These are phyloP conservation scores for Pristis pectinata DNA, from an alignment of 2,797 vertebrate species.

Conservation along the genomic window DNA sequence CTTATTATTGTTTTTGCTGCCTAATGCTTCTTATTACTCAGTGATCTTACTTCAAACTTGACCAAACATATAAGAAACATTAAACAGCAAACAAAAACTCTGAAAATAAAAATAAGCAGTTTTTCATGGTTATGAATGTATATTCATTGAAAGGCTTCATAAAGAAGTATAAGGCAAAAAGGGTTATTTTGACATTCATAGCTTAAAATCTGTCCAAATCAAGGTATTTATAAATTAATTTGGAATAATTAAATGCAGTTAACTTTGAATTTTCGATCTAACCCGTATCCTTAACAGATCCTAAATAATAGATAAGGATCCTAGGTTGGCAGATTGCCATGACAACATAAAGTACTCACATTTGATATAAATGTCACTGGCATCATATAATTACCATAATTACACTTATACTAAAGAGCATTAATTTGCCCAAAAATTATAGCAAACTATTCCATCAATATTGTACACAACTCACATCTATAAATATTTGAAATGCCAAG, in stretches of 20 bases:
- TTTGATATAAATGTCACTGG: background rate
- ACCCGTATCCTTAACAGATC: background rate
- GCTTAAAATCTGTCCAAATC: background rate
- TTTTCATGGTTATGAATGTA: background rate
- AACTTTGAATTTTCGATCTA: background rate
- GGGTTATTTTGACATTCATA: background rate
- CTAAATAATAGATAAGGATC: background rate
- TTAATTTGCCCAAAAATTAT: slow-evolving; percentile 25
- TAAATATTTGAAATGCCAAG: slow-evolving; percentile 7
- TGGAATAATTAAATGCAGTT: background rate
- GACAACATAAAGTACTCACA: background rate
- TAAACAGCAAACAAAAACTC: background rate
- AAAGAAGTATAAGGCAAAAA: background rate
- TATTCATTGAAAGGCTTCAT: background rate
- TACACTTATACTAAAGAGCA: background rate
- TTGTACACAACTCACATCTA: background rate
- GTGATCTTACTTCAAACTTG: background rate
- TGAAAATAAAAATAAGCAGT: background rate
- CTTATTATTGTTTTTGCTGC: background rate
- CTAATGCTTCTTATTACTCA: background rate
- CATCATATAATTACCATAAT: background rate
- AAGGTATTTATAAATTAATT: background rate
- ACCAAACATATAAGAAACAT: background rate
- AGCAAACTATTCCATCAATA: background rate
- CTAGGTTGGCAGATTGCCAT: background rate